A percentile compares a stretch with the other conserved stretches of the same genome.
These are phyloP conservation scores for Mylabris phalerata DNA, from an alignment of 1,140 invertebrate genomes.

Conservation along the genomic window DNA sequence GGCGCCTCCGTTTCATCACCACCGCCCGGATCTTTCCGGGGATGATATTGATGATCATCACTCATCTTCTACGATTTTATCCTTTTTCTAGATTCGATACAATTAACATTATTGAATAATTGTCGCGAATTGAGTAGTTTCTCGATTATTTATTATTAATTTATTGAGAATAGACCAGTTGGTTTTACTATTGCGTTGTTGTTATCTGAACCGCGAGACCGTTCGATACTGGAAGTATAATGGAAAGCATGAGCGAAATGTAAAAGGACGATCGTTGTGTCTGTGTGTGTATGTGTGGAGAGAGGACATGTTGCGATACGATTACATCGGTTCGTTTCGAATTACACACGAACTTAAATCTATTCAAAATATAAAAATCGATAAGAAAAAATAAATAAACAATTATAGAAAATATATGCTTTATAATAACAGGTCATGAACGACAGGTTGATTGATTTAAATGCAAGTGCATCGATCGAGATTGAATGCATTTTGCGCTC, in stretches of 20 bases:
- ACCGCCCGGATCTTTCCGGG: slow-evolving; percentile 21
- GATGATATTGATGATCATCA: background rate
- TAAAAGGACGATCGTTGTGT: slow-evolving; percentile 10
- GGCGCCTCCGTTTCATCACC: slow-evolving; percentile 26
- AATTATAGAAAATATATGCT: no score
- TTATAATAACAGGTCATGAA: no score
- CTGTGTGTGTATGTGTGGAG: no score
- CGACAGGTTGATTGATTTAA: no score
- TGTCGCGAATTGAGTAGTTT: no score
- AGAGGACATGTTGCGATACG: slow-evolving; percentile 22
- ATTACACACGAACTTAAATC: background rate
- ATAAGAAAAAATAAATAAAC: no score
- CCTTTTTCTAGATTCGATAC: background rate
- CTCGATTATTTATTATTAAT: background rate
- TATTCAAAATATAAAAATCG: no score
- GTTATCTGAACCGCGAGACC: slow-evolving; percentile 21
- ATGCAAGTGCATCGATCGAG: no score
- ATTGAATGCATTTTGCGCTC: no score
- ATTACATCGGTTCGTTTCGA: slow-evolving; percentile 17
- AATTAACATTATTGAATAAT: background rate
- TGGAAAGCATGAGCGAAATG: slow-evolving; percentile 6
- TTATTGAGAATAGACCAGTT: background rate
- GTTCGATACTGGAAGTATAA: slow-evolving; percentile 34
- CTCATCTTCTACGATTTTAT: slow-evolving; percentile 18
- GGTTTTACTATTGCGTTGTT: background rate